Evolutionary conservation across 2,113 vertebrate genomes (phyloP).

Genomic region (Vicugna pacos): DNA sequence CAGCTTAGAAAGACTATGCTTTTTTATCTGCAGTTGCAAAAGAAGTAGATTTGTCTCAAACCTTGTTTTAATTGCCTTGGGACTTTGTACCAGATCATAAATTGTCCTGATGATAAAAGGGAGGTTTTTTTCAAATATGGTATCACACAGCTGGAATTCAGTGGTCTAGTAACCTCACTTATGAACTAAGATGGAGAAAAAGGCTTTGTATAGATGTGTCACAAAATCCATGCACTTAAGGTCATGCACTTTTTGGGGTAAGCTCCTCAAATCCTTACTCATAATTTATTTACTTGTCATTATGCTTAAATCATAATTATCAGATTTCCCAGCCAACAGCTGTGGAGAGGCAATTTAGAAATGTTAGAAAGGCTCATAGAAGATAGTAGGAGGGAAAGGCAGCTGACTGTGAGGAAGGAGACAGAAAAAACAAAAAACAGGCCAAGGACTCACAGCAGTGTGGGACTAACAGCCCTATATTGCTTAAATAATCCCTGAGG

Average conservation of each 20-base stretch:
- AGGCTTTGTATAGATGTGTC: slow-evolving; percentile 33
- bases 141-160: slow-evolving; percentile 54
- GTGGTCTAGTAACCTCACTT: not conserved
- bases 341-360: slow-evolving; percentile 45
- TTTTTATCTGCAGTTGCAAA: slow-evolving; percentile 49
- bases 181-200: slow-evolving; percentile 45
- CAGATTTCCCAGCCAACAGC: slow-evolving; percentile 30
- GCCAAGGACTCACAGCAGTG: not conserved
- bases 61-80: slow-evolving; percentile 24
- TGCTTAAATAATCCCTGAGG: slow-evolving; percentile 42
- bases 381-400: not conserved
- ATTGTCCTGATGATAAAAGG: slow-evolving; percentile 39
- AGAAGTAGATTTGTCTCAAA: slow-evolving; percentile 58
- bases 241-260: slow-evolving; percentile 43
- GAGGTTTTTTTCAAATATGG: slow-evolving; percentile 57
- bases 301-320: slow-evolving; percentile 62
- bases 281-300: slow-evolving; percentile 57
- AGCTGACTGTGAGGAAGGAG: slow-evolving; percentile 34
- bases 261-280: slow-evolving; percentile 60
- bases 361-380: slow-evolving; percentile 40
- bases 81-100: slow-evolving; percentile 34
- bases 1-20: slow-evolving; percentile 19
- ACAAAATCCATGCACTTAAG: slow-evolving; percentile 58
- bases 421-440: not conserved
- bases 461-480: slow-evolving; percentile 9